Evolutionary conservation across 2,888 invertebrate species (phyloP).

Genomic region (Silvanus unidentatus): DNA sequence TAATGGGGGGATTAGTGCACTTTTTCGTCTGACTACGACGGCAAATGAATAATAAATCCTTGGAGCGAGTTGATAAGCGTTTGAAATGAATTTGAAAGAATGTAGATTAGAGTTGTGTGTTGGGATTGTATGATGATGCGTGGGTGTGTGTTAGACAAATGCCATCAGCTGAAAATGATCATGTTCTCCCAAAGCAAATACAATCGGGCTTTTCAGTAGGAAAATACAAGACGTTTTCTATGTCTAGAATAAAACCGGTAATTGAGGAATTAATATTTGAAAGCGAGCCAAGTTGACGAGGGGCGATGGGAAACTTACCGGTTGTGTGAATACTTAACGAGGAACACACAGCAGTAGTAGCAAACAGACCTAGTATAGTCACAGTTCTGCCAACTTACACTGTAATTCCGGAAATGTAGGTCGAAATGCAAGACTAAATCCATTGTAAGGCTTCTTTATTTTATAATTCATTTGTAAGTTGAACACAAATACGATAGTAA

Average conservation of each 20-base stretch:
- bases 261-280: conserved; percentile 49
- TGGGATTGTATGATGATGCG: no score
- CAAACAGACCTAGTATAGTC: conserved; percentile 5
- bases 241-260: conserved; percentile 42
- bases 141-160: not conserved
- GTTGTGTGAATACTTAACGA: conserved; percentile 20
- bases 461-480: not conserved
- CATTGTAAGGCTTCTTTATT: conserved; percentile 2
- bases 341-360: conserved; percentile 14
- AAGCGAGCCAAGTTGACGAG: conserved; percentile 33
- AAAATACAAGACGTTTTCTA: conserved; percentile 20
- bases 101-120: no score
- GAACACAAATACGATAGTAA: not conserved
- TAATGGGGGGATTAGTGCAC: no score
- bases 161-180: conserved; percentile 1
- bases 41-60: no score
- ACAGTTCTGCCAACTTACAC: conserved; percentile 17
- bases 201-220: conserved; percentile 5
- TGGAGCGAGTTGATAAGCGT: no score
- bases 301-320: conserved; percentile 17
- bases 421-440: conserved; percentile 16
- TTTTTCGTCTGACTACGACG: no score
- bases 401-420: conserved; percentile 23
- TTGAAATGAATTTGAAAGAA: no score
- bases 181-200: conserved; percentile 4